Percentiles rank a stretch among this genome's conserved stretches.
Evolutionary conservation across 64 coral and sea anemone genomes (phyloP).

Genomic region (Actinia equina): DNA sequence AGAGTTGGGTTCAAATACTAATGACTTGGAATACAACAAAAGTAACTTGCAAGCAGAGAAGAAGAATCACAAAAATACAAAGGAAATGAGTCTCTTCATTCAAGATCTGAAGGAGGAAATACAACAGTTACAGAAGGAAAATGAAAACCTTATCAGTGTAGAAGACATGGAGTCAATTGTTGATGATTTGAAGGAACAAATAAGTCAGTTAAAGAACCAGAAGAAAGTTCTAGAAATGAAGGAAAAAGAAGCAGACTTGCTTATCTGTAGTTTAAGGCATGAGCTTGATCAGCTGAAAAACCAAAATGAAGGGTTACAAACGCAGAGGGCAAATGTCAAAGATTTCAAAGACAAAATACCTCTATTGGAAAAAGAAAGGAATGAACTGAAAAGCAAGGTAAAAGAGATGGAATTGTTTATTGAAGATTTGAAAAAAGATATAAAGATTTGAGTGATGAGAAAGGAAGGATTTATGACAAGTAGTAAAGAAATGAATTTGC

Average conservation of each 20-base stretch:
- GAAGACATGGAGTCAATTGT: constrained; percentile 5
- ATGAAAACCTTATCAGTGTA: neutral
- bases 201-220: neutral
- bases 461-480: neutral
- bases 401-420: neutral
- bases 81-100: neutral
- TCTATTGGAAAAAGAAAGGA: neutral
- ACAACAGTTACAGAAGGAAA: neutral
- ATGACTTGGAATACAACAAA: neutral
- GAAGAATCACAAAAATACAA: neutral
- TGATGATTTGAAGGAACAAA: neutral
- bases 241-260: neutral
- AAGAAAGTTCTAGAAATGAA: neutral
- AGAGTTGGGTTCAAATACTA: neutral
- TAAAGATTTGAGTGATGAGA: neutral
- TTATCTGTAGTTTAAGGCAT: neutral
- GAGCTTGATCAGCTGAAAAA: neutral
- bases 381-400: neutral
- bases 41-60: neutral
- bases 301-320: neutral
- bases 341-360: neutral
- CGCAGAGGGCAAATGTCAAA: neutral
- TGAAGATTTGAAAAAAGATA: neutral
- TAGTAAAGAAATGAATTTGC: neutral
- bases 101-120: neutral